Evolutionary conservation across 2,888 invertebrate species (phyloP).

Genomic region (Platycnemis pennipes): DNA sequence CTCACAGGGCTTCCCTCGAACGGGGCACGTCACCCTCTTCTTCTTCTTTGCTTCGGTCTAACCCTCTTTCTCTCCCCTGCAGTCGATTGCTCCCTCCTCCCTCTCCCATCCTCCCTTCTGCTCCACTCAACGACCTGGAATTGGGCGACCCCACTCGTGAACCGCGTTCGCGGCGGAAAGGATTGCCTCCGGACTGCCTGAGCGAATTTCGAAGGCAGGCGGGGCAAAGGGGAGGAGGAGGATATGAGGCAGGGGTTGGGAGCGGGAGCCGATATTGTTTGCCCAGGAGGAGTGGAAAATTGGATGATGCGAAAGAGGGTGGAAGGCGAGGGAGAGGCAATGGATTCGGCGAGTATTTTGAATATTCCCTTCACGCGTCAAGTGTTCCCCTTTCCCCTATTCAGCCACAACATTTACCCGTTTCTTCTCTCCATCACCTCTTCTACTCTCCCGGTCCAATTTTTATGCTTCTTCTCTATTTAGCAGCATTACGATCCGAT

Average conservation of each 20-base stretch:
- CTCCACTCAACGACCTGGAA: not conserved
- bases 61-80: not conserved
- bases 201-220: not conserved
- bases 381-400: not conserved
- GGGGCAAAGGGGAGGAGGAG: not conserved
- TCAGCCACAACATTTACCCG: not conserved
- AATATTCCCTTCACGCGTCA: not conserved
- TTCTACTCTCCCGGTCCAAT: not conserved
- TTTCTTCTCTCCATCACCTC: not conserved
- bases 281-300: not conserved
- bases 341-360: not conserved
- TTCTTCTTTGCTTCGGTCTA: not conserved
- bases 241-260: not conserved
- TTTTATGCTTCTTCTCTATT: not conserved
- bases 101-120: not conserved
- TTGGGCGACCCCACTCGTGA: not conserved
- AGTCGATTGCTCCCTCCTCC: not conserved
- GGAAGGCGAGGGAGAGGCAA: not conserved
- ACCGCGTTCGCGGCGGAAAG: not conserved
- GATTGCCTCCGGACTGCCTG: not conserved
- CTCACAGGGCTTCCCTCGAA: too few relatives aligned
- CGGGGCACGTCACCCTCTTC: not conserved
- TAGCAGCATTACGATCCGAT: too few relatives aligned
- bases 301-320: not conserved
- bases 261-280: not conserved